A percentile compares a stretch with the other conserved stretches of the same genome.
These are phyloP conservation scores for Brienomyrus longianalis DNA, from an alignment of 2,113 vertebrate species.

Conservation along the genomic window DNA sequence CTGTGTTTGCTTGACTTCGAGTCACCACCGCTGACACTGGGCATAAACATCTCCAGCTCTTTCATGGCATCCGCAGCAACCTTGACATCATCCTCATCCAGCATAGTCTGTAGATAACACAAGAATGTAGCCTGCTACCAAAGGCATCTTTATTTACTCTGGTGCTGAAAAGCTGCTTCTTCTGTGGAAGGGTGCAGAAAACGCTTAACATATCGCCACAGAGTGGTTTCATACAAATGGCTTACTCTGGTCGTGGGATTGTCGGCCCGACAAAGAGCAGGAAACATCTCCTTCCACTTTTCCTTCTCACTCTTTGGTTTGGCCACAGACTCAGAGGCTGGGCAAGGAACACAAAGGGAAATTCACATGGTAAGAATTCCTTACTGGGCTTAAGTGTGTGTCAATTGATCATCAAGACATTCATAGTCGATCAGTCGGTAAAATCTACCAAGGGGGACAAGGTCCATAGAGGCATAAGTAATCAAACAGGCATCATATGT, in stretches of 20 bases:
- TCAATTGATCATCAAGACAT: background rate
- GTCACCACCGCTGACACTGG: conserved; percentile 59
- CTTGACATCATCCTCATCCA: conserved; percentile 94
- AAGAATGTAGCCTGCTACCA: background rate
- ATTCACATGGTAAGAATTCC: background rate
- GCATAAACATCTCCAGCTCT: conserved; percentile 92
- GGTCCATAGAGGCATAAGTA: background rate
- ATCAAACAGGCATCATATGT: background rate
- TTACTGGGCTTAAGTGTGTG: background rate
- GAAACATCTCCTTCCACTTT: conserved; percentile 82
- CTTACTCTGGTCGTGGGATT: conserved; percentile 74
- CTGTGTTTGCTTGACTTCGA: conserved; percentile 64
- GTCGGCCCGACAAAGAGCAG: conserved; percentile 82
- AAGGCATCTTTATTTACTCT: background rate
- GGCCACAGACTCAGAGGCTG: conserved; percentile 43
- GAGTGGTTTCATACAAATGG: background rate
- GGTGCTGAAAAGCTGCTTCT: background rate
- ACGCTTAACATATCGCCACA: background rate
- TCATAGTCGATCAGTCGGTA: background rate
- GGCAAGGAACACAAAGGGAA: background rate
- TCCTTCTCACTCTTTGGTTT: conserved; percentile 82
- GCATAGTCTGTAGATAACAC: conserved; percentile 55
- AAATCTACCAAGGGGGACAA: background rate
- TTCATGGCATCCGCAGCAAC: conserved; percentile 88
- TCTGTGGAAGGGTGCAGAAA: conserved; percentile 43